Evolutionary conservation across 2,113 vertebrate genomes (phyloP).

Genomic region (Amia ocellicauda): DNA sequence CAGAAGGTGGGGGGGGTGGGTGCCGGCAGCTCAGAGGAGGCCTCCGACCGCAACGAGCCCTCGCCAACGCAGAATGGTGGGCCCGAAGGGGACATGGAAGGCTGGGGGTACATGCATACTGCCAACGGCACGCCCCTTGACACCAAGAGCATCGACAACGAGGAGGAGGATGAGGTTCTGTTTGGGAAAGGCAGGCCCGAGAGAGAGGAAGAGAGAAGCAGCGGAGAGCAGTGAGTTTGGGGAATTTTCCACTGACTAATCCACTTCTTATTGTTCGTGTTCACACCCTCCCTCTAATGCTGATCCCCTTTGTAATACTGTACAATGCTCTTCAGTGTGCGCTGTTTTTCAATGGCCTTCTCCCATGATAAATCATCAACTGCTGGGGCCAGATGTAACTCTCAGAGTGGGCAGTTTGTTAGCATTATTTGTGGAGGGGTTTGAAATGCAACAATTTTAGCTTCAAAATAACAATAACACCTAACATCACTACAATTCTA

Average conservation of each 20-base stretch:
- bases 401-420: neutral
- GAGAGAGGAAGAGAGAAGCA: slow-evolving; percentile 38
- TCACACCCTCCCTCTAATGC: too few species aligned
- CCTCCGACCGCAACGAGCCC: slow-evolving; percentile 42
- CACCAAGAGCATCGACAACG: slow-evolving; percentile 58
- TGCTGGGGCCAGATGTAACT: too few species aligned
- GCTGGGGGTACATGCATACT: slow-evolving; percentile 55
- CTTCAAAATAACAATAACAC: too few species aligned
- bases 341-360: neutral
- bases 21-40: slow-evolving; percentile 37
- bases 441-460: too few species aligned
- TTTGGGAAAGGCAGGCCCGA: slow-evolving; percentile 49
- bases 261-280: too few species aligned
- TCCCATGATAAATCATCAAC: too few species aligned
- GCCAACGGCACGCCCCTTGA: slow-evolving; percentile 44
- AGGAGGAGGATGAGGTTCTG: slow-evolving; percentile 63
- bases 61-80: slow-evolving; percentile 52
- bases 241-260: too few species aligned
- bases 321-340: neutral
- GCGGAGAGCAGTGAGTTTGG: slow-evolving; percentile 62
- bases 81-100: slow-evolving; percentile 37
- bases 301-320: too few species aligned
- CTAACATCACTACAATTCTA: too few species aligned
- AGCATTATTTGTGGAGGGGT: too few species aligned
- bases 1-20: slow-evolving; percentile 34